Evolutionary conservation across 2,797 vertebrate genomes (phyloP).

Genomic region (Furcifer pardalis): DNA sequence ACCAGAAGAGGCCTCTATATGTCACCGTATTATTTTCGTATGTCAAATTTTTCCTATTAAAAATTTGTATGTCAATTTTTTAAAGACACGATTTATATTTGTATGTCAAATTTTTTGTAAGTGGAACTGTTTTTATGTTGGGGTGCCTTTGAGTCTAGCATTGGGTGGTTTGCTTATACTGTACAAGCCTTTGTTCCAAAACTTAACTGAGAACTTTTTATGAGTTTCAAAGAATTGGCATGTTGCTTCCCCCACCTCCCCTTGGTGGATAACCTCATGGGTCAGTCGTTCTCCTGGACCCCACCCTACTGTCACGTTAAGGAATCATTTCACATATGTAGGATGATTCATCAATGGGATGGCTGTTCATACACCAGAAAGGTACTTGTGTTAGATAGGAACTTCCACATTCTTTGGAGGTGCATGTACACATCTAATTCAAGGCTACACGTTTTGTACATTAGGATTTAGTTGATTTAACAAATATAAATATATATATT

Average conservation of each 20-base stretch:
- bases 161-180: fast-evolving
- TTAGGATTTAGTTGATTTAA: conserved; percentile 2
- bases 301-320: conserved; percentile 68
- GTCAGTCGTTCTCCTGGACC: conserved; percentile 62
- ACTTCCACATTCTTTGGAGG: conserved; percentile 67
- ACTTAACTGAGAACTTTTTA: not conserved
- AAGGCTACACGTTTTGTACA: conserved; percentile 26
- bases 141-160: not conserved
- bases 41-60: no score
- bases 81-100: no score
- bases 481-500: not conserved
- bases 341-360: conserved; percentile 68
- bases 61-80: no score
- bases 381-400: conserved; percentile 67
- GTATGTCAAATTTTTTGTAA: no score
- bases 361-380: conserved; percentile 62
- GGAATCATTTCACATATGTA: conserved; percentile 55
- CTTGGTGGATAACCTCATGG: conserved; percentile 60
- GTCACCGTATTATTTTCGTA: no score
- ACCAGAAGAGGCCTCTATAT: no score
- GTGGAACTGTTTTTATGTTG: no score
- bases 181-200: not conserved
- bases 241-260: conserved; percentile 29
- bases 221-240: conserved; percentile 34
- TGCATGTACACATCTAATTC: conserved; percentile 43